Conservation (phyloP, 2,797 vertebrate species). For the Halcyon leucocephala region DNA sequence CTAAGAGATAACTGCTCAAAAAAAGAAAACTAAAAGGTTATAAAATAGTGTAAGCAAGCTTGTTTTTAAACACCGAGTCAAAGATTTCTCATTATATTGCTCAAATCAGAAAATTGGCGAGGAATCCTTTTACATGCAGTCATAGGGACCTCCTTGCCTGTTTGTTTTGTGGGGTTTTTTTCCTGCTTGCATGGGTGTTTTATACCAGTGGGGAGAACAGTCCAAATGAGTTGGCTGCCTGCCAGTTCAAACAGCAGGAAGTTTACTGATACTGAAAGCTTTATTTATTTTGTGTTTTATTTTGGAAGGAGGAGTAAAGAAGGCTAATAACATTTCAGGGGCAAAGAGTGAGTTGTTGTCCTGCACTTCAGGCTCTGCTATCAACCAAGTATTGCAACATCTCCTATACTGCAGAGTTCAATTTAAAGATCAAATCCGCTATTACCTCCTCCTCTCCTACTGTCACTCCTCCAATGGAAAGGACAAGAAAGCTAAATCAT, state of each 20-base stretch:
- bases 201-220: constrained; percentile 17
- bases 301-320: constrained; percentile 42
- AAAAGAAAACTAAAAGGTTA: neutral
- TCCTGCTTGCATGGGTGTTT: neutral
- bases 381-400: constrained; percentile 6
- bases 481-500: constrained; percentile 17
- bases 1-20: constrained; percentile 33
- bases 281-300: constrained; percentile 59
- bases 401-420: neutral
- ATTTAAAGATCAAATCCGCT: constrained; percentile 36
- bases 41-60: neutral
- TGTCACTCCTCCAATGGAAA: neutral
- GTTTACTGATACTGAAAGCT: constrained; percentile 32
- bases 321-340: constrained; percentile 38
- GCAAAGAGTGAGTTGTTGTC: constrained; percentile 31
- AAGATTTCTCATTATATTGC: neutral
- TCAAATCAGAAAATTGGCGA: neutral
- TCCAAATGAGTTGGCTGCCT: constrained; percentile 36
- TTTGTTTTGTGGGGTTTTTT: neutral
- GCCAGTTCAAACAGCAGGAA: constrained; percentile 34
- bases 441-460: constrained; percentile 33
- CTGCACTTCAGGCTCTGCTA: constrained; percentile 12
- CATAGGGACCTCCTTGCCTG: neutral
- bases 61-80: neutral
- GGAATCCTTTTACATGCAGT: neutral